Evolutionary conservation across 2,797 vertebrate genomes (phyloP).

Genomic region (Okamejei kenojei): DNA sequence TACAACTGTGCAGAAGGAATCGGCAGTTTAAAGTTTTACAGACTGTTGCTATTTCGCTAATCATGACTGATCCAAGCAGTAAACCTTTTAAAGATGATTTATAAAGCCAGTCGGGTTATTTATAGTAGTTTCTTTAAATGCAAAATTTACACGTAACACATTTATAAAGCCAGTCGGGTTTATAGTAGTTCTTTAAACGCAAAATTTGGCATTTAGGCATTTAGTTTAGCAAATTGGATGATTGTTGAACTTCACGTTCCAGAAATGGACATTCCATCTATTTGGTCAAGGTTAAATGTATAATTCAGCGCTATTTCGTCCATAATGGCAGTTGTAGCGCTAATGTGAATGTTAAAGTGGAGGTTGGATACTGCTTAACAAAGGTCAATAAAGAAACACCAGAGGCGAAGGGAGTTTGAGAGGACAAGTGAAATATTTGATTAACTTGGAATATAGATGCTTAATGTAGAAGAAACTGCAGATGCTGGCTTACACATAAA

Average conservation of each 20-base stretch:
- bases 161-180: not conserved
- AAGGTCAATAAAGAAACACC: constrained; percentile 27
- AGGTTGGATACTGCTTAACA: constrained; percentile 49
- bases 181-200: not conserved
- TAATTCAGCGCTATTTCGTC: not conserved
- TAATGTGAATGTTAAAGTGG: constrained; percentile 41
- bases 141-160: not conserved
- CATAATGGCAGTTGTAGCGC: too few relatives aligned
- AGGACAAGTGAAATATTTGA: constrained; percentile 47
- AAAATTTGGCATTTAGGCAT: not conserved
- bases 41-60: not conserved
- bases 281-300: constrained; percentile 33
- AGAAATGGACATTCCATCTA: constrained; percentile 43
- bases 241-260: not conserved
- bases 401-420: constrained; percentile 41
- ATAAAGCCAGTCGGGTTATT: not conserved
- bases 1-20: constrained; percentile 24
- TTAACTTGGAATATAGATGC: constrained; percentile 51
- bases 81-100: constrained; percentile 26
- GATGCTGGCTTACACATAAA: too few relatives aligned
- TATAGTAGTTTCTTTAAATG: not conserved
- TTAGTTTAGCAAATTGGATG: not conserved
- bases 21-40: not conserved
- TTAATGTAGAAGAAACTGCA: constrained; percentile 44
- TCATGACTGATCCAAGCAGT: constrained; percentile 17